Percentiles rank a stretch among this genome's conserved stretches.
phyloP scores from a whole-genome alignment of 2,113 vertebrate species.

The Tyto alba region DNA sequence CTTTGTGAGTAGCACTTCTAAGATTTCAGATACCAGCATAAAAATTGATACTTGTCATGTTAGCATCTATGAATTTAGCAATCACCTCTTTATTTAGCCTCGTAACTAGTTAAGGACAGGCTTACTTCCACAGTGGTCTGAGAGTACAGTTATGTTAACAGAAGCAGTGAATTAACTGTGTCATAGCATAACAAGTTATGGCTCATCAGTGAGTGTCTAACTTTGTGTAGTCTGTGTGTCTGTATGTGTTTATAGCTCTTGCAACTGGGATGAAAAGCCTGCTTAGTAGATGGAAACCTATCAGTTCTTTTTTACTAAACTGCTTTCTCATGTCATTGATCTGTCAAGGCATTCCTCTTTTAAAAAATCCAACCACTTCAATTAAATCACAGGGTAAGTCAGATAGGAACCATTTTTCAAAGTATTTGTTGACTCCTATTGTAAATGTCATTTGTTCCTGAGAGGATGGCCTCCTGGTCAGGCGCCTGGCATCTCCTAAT shows the following conservation, averaged over 20 bases:
- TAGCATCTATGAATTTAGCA: background rate
- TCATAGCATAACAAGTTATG: background rate
- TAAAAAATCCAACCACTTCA: background rate
- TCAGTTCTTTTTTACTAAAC: background rate
- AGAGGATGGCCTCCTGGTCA: background rate
- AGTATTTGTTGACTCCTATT: background rate
- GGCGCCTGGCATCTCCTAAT: background rate
- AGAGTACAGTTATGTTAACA: background rate
- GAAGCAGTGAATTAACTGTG: background rate
- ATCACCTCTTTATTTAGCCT: background rate
- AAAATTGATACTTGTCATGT: background rate
- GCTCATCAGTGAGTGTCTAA: background rate
- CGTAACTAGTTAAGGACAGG: background rate
- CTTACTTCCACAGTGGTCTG: background rate
- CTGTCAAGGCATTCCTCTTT: background rate
- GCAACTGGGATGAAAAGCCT: background rate
- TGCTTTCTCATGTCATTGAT: background rate
- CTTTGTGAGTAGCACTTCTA: background rate
- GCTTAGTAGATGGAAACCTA: constrained; percentile 4
- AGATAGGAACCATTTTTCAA: background rate
- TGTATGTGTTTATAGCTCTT: background rate
- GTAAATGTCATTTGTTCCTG: background rate
- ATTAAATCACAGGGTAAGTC: background rate
- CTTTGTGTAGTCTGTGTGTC: background rate
- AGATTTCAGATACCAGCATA: background rate